phyloP scores from a whole-genome alignment of 2,797 vertebrate genomes.

The Pithecia hirsuta region DNA sequence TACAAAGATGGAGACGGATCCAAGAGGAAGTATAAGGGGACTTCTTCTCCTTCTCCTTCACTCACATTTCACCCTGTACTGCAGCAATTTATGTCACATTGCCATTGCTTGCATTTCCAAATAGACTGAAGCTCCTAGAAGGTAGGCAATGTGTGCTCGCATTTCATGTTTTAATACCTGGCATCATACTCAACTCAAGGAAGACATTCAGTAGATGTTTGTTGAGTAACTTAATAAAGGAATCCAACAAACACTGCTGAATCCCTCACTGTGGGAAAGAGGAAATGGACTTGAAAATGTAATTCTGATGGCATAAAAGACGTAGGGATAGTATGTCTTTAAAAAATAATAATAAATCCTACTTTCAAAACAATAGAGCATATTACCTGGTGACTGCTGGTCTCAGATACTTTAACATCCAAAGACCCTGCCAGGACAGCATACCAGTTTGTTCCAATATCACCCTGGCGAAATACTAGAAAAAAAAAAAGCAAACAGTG shows the following conservation, averaged over 20 bases:
- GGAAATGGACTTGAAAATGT: background rate
- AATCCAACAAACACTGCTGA: background rate
- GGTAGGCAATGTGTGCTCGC: background rate
- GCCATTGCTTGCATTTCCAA: background rate
- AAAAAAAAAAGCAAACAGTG: constrained; percentile 53
- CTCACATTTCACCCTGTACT: background rate
- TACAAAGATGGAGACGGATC: background rate
- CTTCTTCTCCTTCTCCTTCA: background rate
- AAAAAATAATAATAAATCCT: background rate
- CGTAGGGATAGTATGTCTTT: background rate
- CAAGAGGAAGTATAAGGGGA: background rate
- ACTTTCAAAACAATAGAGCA: background rate
- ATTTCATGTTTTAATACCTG: background rate
- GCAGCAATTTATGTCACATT: background rate
- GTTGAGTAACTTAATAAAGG: background rate
- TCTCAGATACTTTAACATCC: constrained; percentile 99
- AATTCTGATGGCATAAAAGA: background rate
- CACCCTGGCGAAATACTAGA: constrained; percentile 97
- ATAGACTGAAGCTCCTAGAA: background rate
- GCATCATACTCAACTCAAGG: background rate
- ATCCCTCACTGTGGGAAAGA: background rate
- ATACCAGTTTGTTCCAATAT: constrained; percentile 99
- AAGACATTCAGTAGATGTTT: background rate
- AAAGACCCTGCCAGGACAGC: constrained; percentile 97
- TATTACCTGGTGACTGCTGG: constrained; percentile 97